Base-by-base conservation (phyloP, 2,797 vertebrate species). In the Thripadectes ignobilis region DNA sequence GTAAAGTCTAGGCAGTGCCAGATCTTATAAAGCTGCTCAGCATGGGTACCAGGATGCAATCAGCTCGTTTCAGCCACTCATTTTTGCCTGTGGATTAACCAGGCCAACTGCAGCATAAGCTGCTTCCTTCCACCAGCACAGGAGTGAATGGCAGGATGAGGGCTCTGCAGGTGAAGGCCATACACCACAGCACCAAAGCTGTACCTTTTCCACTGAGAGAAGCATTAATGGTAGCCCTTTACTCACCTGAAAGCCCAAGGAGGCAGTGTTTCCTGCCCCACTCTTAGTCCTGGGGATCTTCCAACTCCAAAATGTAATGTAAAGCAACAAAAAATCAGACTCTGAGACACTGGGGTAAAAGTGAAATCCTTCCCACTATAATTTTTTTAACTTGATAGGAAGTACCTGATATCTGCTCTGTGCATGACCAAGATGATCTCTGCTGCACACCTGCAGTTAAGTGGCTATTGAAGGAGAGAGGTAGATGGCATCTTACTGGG, bases 51-150 rank as follows among this genome's bases (percentile, higher is more conserved):
- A 84, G 7, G 30, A 55, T 29, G 34, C 32, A 82, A 71, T 86
- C 73, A 59, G 1, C 32, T 87, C 13, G 5, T 76, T 90, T 85
- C 41, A 69, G 29, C 10, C 0, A 1, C 45, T 41, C 12, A 9
- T n/a, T 90, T 82, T 92, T 69, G 23, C 45, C 29, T 10, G 2
- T 4, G 6, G 27, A 88, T 88, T 55, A n/a, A 61, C 6, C 9
- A 75, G 51, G 24, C 16, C 45, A 71, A 20, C 13, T 46, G 12
- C 39, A 84, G 11, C 1, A 0, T 1, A 0, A 73, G 14, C 36
- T 0, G 0, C 15, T 41, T 88, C 12, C 61, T 89, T 87, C n/a
- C 18, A 51, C 39, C 48, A 48, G 36, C n/a, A 9, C 6, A 72
- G 51, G 49, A 32, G 1, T 57, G 24, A 30, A 20, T 59, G 22